A percentile compares a stretch with the other conserved stretches of the same genome.
Evolutionary conservation across 2,888 invertebrate species (phyloP).

Genomic region (Ypsolopha scabrella): DNA sequence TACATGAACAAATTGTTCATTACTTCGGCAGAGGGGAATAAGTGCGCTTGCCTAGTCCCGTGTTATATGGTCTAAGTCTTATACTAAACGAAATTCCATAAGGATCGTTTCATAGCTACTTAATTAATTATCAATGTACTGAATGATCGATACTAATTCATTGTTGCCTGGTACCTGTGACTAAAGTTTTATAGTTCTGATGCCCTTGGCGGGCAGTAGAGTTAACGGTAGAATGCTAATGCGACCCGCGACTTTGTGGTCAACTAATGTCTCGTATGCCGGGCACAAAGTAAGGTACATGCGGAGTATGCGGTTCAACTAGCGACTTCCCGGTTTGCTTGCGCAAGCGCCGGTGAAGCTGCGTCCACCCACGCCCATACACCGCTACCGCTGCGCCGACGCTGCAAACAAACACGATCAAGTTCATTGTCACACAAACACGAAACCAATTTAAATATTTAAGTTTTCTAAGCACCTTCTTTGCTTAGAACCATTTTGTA

Average conservation of each 20-base stretch:
- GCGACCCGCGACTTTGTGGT: constrained; percentile 30
- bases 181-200: constrained; percentile 14
- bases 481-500: no score
- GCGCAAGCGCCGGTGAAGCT: constrained; percentile 36
- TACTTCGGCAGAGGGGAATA: no score
- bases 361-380: constrained; percentile 31
- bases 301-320: not conserved
- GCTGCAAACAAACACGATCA: constrained; percentile 29
- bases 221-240: constrained; percentile 67
- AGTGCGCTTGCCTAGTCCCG: no score
- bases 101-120: no score
- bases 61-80: no score
- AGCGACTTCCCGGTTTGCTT: constrained; percentile 31
- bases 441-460: not conserved
- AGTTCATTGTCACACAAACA: constrained; percentile 51
- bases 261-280: constrained; percentile 26
- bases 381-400: constrained; percentile 19
- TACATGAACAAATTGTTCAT: no score
- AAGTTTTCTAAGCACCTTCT: not conserved
- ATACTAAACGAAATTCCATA: no score
- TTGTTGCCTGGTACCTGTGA: no score
- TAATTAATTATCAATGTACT: no score
- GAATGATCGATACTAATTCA: no score
- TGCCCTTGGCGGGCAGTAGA: constrained; percentile 33
- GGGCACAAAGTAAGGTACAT: constrained; percentile 10